Conservation (phyloP, 2,113 vertebrate species). For the Urocitellus parryii region DNA sequence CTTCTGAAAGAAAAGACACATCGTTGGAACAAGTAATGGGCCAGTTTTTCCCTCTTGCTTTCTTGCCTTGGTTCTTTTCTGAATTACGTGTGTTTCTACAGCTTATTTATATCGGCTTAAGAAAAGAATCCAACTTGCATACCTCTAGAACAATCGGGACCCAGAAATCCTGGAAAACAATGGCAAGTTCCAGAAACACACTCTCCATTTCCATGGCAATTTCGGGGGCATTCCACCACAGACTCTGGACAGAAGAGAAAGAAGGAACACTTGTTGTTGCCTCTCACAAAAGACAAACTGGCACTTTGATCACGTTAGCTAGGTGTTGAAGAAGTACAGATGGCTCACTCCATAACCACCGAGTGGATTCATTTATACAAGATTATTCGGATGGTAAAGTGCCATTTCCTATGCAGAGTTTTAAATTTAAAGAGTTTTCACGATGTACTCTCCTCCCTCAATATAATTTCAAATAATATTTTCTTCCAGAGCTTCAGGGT, state of each 20-base stretch:
- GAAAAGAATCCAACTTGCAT: slow-evolving; percentile 75
- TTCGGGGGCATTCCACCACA: slow-evolving; percentile 96
- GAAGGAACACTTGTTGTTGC: neutral
- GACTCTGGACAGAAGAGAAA: slow-evolving; percentile 91
- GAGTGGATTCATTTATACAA: slow-evolving; percentile 20
- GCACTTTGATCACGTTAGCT: neutral
- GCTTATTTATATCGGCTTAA: slow-evolving; percentile 58
- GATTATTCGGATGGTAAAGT: slow-evolving; percentile 19
- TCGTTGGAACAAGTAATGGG: slow-evolving; percentile 53
- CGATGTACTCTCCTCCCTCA: neutral
- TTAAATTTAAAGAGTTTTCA: slow-evolving; percentile 20
- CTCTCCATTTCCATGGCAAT: slow-evolving; percentile 98
- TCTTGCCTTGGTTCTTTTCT: neutral
- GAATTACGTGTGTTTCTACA: slow-evolving; percentile 43
- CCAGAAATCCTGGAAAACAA: slow-evolving; percentile 98
- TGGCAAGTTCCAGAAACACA: slow-evolving; percentile 97
- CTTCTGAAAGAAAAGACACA: slow-evolving; percentile 40
- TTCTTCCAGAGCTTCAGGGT: neutral
- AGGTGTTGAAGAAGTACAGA: neutral
- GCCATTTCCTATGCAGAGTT: neutral
- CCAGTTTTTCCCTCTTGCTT: neutral
- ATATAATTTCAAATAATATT: neutral
- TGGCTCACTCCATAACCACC: slow-evolving; percentile 25
- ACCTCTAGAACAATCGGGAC: slow-evolving; percentile 98
- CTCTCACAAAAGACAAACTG: neutral